A percentile compares a stretch with the other conserved stretches of the same genome.
Conservation (phyloP, 1,140 invertebrate species). For the Anastrepha ludens region DNA sequence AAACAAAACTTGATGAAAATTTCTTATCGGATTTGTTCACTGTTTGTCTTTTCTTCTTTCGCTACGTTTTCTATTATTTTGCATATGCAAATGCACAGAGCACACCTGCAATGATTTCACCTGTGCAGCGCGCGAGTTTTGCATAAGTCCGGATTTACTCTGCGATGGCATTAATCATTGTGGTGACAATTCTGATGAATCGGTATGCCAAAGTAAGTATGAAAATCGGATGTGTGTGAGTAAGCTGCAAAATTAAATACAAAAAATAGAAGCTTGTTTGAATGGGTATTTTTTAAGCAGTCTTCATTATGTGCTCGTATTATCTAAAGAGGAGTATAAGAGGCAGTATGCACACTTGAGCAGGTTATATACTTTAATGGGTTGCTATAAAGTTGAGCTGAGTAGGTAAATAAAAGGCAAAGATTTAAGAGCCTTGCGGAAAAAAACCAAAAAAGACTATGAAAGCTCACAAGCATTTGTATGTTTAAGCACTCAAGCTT, state of each 20-base stretch:
- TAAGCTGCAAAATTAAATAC: background rate
- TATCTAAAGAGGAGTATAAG: background rate
- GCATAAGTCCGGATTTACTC: conserved; percentile 89
- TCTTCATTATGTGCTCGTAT: background rate
- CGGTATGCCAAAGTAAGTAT: conserved; percentile 87
- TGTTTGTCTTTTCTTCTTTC: background rate
- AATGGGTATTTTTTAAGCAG: background rate
- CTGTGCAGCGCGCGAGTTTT: conserved; percentile 89
- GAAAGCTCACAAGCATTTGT: too few species aligned
- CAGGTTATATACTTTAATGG: background rate
- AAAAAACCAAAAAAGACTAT: too few species aligned
- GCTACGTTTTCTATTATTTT: background rate
- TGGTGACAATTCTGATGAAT: conserved; percentile 93
- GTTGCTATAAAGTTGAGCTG: background rate
- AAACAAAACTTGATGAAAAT: conserved; percentile 41
- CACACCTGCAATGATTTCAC: conserved; percentile 91
- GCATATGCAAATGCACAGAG: conserved; percentile 77
- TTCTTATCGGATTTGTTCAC: conserved; percentile 46
- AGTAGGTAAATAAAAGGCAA: background rate
- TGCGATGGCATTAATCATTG: conserved; percentile 95
- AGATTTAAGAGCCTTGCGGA: too few species aligned
- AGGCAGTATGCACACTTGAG: background rate
- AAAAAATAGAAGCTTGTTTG: background rate
- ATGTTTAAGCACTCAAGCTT: too few species aligned
- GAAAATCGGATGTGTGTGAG: background rate